Base-by-base conservation (phyloP, 2,888 invertebrate species). In the Erebia epiphron region DNA sequence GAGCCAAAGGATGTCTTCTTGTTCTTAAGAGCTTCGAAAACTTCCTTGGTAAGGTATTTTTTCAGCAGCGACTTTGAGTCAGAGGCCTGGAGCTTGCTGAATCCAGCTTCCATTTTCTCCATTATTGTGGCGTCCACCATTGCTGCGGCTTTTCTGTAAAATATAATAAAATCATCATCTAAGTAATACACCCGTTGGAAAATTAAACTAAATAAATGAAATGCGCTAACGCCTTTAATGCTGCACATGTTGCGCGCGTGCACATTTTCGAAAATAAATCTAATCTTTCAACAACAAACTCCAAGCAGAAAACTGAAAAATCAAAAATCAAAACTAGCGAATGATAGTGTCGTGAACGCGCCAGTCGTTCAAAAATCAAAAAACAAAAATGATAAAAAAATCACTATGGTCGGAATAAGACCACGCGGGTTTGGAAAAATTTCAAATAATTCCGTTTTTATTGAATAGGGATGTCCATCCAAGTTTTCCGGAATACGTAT, bases 61-160 rank as follows among this genome's bases (percentile, higher is more conserved):
- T 99, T 99, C 94, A 99, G 94, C 92, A 99, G 95, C 74, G 98
- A 99, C 94, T 98, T 98, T 90, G 98, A 98, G 93, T 98, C 97
- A 75, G 98, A 97, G 80, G 95, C 96, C 82, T 95, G 95, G 85
- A 98, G 95, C 94, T 98, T 98, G 95, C 96, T 95, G 94, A 95
- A 98, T 84, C 97, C 98, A 90, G 97, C 96, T 94, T 98, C 98
- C 94, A 98, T 94, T 94, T 98, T 98, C 90, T 98, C 97, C 88
- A 97, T 92, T 86, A 97, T 96, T 91, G 96, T 97, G 87, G 97
- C 97, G 94, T 98, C 98, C 94, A 98, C 98, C 98, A 98, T 98
- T 90, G 94, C 94, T 94, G 95, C 95, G 94, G 95, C 94, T 93
- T 95, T 96, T 90, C 96, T 96, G 94, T 95, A 95, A 80, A 79